A percentile compares a stretch with the other conserved stretches of the same genome.
Evolutionary conservation across 2,888 invertebrate species (phyloP).

Genomic region (Fragum sueziense): DNA sequence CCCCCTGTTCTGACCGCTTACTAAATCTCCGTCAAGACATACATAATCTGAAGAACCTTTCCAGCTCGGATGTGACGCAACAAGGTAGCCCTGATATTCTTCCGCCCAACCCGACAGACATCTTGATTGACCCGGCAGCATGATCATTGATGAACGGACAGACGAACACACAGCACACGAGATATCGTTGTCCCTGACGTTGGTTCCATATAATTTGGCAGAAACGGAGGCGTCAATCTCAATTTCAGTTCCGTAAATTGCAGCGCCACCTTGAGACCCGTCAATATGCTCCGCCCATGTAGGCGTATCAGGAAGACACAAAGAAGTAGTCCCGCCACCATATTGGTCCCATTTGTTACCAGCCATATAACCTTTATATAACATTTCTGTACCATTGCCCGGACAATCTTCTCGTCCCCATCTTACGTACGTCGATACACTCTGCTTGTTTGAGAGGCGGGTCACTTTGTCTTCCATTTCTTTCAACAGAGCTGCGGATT

Average conservation of each 20-base stretch:
- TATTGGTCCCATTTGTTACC: constrained; percentile 1
- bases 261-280: neutral
- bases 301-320: constrained; percentile 1
- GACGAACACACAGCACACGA: neutral
- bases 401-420: constrained; percentile 13
- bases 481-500: neutral
- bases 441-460: neutral
- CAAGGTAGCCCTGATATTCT: constrained; percentile 12
- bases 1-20: neutral
- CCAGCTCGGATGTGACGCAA: neutral
- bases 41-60: neutral
- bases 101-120: neutral
- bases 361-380: constrained; percentile 10
- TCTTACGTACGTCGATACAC: neutral
- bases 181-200: neutral
- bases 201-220: neutral
- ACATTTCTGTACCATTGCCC: neutral
- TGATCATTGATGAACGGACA: neutral
- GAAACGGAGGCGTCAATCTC: neutral
- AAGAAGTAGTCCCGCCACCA: neutral
- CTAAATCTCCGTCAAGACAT: neutral
- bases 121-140: neutral
- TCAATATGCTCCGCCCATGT: constrained; percentile 10
- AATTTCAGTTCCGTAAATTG: constrained; percentile 2
- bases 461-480: neutral